Percentiles rank a stretch among this genome's conserved stretches.
Evolutionary conservation across 2,888 invertebrate species (phyloP).

Genomic region (Rhaphigaster nebulosa): DNA sequence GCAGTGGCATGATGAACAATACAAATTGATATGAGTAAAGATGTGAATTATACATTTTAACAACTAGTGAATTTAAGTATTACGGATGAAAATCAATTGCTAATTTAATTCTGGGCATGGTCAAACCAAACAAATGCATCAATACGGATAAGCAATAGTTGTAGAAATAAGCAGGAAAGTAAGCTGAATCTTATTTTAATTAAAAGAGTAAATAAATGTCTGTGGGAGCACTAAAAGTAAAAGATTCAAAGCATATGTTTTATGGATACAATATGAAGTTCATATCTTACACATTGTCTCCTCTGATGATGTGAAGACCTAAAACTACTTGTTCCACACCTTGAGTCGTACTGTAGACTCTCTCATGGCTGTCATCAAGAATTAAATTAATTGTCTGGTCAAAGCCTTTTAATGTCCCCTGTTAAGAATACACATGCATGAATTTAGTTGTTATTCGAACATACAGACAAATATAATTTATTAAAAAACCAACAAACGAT

Average conservation of each 20-base stretch:
- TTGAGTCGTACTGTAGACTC: slow-evolving; percentile 93
- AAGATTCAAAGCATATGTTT: neutral
- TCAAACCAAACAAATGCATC: neutral
- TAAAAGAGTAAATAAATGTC: neutral
- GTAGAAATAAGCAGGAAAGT: neutral
- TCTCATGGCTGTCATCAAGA: slow-evolving; percentile 96
- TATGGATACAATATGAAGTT: neutral
- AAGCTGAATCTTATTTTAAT: neutral
- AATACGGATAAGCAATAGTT: neutral
- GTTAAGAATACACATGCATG: slow-evolving; percentile 32
- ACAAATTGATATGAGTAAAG: neutral
- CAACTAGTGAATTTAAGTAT: neutral
- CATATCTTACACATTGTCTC: slow-evolving; percentile 91
- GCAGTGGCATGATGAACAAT: too few relatives aligned
- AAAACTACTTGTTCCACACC: slow-evolving; percentile 96
- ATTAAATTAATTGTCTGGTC: slow-evolving; percentile 99
- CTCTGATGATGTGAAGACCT: slow-evolving; percentile 96
- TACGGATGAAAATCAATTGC: neutral
- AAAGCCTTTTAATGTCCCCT: slow-evolving; percentile 97
- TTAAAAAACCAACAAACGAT: neutral
- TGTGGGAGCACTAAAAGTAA: neutral
- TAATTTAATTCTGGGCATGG: neutral
- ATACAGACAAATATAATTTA: neutral
- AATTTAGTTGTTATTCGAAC: neutral
- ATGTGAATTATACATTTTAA: neutral